Conservation (phyloP, 2,888 invertebrate species). For the Griposia aprilina region DNA sequence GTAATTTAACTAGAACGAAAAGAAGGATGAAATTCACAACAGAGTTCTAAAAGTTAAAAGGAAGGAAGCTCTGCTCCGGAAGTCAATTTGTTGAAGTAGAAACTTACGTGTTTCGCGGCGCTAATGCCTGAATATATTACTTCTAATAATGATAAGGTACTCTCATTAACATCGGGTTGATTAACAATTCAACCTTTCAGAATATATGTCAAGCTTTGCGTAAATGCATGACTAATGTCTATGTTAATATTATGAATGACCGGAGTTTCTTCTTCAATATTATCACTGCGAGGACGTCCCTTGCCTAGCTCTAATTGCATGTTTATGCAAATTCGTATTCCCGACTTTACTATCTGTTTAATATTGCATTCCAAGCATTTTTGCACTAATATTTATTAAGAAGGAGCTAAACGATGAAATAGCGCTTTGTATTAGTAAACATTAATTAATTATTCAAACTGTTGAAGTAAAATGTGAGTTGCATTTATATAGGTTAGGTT, state of each 20-base stretch:
- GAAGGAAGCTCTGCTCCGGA: slow-evolving; percentile 53
- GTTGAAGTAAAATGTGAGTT: neutral
- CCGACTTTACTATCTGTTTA: slow-evolving; percentile 68
- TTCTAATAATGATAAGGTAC: slow-evolving; percentile 36
- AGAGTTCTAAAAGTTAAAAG: slow-evolving; percentile 54
- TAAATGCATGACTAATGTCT: slow-evolving; percentile 64
- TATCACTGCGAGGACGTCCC: slow-evolving; percentile 73
- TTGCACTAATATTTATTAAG: slow-evolving; percentile 43
- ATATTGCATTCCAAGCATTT: slow-evolving; percentile 73
- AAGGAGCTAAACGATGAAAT: slow-evolving; percentile 22
- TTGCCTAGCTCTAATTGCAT: slow-evolving; percentile 79
- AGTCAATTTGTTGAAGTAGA: slow-evolving; percentile 58
- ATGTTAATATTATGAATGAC: slow-evolving; percentile 66
- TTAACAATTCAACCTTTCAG: slow-evolving; percentile 56
- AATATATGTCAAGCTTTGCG: slow-evolving; percentile 50
- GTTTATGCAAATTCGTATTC: slow-evolving; percentile 80
- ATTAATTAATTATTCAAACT: neutral
- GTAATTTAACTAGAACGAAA: slow-evolving; percentile 47
- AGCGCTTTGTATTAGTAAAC: neutral
- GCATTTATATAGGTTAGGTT: neutral
- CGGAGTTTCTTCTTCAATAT: slow-evolving; percentile 74
- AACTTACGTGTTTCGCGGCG: slow-evolving; percentile 52
- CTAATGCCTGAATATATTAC: slow-evolving; percentile 39
- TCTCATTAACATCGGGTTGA: slow-evolving; percentile 39
- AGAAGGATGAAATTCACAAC: slow-evolving; percentile 43